These are phyloP conservation scores for Criorhina ranunculi DNA, from an alignment of 2,888 invertebrate genomes.

Conservation along the genomic window DNA sequence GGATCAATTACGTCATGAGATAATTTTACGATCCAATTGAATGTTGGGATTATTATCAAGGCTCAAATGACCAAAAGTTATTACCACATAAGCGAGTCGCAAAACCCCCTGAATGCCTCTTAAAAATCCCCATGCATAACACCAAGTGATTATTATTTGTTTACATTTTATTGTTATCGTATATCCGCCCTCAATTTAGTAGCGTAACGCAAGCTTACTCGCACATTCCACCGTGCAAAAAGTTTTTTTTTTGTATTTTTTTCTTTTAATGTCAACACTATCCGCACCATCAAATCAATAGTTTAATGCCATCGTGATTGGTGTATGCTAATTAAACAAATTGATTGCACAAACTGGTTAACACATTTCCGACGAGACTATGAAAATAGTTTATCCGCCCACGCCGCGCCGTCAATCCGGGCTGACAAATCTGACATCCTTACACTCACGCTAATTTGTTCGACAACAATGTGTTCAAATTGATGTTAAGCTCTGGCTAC, in stretches of 20 bases:
- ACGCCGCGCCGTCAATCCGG: slow-evolving; percentile 6
- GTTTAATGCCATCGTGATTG: background rate
- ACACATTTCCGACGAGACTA: slow-evolving; percentile 4
- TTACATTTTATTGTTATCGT: no score
- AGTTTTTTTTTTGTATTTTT: no score
- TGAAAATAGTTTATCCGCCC: slow-evolving; percentile 6
- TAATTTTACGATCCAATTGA: no score
- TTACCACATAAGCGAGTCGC: no score
- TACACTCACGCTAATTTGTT: slow-evolving; percentile 19
- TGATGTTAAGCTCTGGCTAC: slow-evolving; percentile 17
- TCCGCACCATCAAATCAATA: background rate
- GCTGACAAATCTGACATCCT: slow-evolving; percentile 11
- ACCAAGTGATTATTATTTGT: no score
- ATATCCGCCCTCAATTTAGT: background rate
- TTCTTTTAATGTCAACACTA: background rate
- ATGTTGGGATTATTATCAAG: no score
- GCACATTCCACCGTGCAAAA: background rate
- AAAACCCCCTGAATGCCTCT: no score
- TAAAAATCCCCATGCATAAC: no score
- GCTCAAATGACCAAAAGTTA: no score
- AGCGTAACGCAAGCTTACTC: background rate
- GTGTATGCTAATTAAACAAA: slow-evolving; percentile 17
- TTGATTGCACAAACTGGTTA: slow-evolving; percentile 29
- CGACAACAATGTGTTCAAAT: background rate
- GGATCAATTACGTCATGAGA: no score